These are phyloP conservation scores for Caenorhabditis sp. DNA, from an alignment of 2,888 invertebrate species.

Conservation along the genomic window DNA sequence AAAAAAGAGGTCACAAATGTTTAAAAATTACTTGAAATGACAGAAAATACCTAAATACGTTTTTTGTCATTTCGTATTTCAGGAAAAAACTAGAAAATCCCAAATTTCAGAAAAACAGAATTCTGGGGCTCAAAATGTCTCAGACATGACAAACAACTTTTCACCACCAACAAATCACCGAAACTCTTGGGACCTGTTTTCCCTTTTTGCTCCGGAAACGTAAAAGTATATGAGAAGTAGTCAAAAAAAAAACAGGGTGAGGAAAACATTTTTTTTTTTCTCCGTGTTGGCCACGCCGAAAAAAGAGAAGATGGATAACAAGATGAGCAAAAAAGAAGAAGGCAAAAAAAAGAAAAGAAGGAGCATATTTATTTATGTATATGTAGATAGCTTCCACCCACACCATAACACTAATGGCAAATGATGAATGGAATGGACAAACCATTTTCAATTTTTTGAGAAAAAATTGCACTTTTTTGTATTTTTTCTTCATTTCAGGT, in stretches of 20 bases:
- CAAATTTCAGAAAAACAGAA: too few species aligned
- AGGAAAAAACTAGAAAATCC: too few species aligned
- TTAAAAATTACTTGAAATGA: too few species aligned
- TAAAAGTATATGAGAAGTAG: too few species aligned
- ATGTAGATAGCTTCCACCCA: neutral
- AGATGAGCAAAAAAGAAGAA: constrained; percentile 30
- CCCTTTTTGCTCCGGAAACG: too few species aligned
- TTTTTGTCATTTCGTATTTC: too few species aligned
- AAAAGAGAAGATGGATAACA: constrained; percentile 38
- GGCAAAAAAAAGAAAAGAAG: constrained; percentile 17
- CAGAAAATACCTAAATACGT: too few species aligned
- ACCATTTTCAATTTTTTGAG: neutral
- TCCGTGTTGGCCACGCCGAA: constrained; percentile 12
- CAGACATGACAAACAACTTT: too few species aligned
- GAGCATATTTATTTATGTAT: constrained; percentile 5
- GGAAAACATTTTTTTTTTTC: neutral
- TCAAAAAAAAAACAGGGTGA: neutral
- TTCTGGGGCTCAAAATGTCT: too few species aligned
- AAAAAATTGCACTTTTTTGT: neutral
- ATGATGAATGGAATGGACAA: neutral
- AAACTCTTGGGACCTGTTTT: too few species aligned
- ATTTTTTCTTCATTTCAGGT: neutral
- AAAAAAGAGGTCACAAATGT: too few species aligned
- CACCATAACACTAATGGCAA: neutral
- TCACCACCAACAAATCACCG: too few species aligned